phyloP scores from a whole-genome alignment of 2,113 vertebrate genomes.

The Morphnarchus princeps region DNA sequence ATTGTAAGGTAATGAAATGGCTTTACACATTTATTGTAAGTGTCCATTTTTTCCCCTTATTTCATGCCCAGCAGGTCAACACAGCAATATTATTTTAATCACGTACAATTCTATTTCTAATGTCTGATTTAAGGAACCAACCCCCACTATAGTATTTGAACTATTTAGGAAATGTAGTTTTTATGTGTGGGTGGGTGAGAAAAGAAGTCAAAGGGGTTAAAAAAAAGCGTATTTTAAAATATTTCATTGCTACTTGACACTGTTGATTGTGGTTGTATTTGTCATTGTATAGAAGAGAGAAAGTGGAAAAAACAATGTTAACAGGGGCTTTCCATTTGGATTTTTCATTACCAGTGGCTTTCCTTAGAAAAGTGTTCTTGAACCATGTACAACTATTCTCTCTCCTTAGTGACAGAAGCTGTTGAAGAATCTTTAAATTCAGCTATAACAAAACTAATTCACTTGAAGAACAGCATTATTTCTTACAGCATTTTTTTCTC shows the following conservation, averaged over 20 bases:
- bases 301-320: background rate
- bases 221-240: background rate
- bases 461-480: background rate
- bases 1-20: background rate
- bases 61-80: background rate
- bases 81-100: background rate
- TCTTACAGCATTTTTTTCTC: background rate
- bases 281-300: background rate
- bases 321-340: background rate
- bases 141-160: background rate
- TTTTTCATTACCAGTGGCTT: background rate
- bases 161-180: background rate
- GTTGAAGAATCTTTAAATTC: slow-evolving; percentile 44
- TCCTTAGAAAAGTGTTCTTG: background rate
- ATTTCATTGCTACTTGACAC: background rate
- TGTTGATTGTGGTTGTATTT: background rate
- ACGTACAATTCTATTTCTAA: background rate
- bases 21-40: background rate
- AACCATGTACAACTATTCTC: background rate
- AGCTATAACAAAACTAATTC: background rate
- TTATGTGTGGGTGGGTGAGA: background rate
- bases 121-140: background rate
- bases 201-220: background rate
- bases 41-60: background rate
- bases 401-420: slow-evolving; percentile 22